Conservation (phyloP, 2,113 vertebrate genomes). For the Upupa epops region DNA sequence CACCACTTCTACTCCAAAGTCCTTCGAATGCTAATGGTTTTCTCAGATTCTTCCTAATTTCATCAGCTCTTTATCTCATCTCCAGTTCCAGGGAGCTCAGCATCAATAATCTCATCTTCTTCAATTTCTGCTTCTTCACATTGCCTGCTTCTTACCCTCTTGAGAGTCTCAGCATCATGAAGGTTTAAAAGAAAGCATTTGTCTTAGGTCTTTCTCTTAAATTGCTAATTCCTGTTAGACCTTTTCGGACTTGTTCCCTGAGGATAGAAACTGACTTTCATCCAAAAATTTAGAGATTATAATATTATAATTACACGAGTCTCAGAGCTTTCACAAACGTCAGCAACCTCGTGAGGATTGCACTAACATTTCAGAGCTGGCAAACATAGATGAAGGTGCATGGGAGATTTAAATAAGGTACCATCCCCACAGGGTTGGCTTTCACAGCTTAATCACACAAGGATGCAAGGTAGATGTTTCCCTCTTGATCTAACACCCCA, state of each 20-base stretch:
- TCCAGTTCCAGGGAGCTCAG: background rate
- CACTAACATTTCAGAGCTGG: background rate
- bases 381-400: background rate
- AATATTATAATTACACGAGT: slow-evolving; percentile 6
- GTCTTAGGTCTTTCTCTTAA: background rate
- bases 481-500: background rate
- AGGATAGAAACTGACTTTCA: background rate
- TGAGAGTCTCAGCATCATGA: background rate
- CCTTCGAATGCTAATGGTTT: background rate
- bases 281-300: background rate
- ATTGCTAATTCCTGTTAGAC: background rate
- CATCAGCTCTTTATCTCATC: background rate
- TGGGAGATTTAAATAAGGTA: background rate
- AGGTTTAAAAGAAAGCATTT: slow-evolving; percentile 22
- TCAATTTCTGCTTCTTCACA: background rate
- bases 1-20: background rate
- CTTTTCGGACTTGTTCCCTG: background rate
- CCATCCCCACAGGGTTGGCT: background rate
- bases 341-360: background rate
- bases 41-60: background rate
- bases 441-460: background rate
- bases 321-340: background rate
- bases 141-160: background rate
- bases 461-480: background rate
- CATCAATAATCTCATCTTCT: background rate